Base-by-base conservation (phyloP, 2,113 vertebrate genomes). In the Chaetura pelagica region DNA sequence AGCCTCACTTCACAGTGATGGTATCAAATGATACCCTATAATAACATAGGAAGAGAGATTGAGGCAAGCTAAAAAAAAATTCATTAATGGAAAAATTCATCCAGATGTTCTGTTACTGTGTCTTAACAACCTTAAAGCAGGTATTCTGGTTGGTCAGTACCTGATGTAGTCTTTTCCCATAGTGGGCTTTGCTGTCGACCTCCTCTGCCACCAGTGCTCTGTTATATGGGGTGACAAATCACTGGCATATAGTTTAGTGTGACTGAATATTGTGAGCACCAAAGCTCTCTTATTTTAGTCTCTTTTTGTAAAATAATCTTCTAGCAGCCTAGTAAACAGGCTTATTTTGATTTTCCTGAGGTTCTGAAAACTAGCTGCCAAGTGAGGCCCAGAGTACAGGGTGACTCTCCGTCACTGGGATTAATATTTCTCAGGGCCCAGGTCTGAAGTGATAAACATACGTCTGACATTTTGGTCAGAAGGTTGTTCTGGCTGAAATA, bases 201-300 rank as follows among this genome's bases (percentile, higher is more conserved):
- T 27, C 35, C 18, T 61, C 5, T 3, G 0, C 16, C 51, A 12
- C 46, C 2, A 0, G 14, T 1, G 2, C 18, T 29, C 17, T n/a
- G 46, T 29, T 2, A 16, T 29, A 12, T 27, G 52, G n/a, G 23
- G 10, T n/a, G 66, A 61, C 26, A 84, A 35, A 24, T 57, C 30
- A 32, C 19, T 23, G 44, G 4, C 3, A 12, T 9, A 10, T 6
- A 5, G 30, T 22, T 64, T 21, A 58, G 12, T 2, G 1, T 51
- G 29, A 8, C 1, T 69, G 51, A 78, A 85, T 66, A 34, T 22
- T 76, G 35, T 62, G 12, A 73, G 14, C 12, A 86, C 24, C 10
- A 26, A 62, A 90, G 54, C 5, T 17, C 4, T 9, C 46, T 48
- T 48, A 19, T 48, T 48, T 48, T 48, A 57, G 4, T 17, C 4